Evolutionary conservation across 1,140 invertebrate genomes (phyloP).

Genomic region (Amyelois transitella): DNA sequence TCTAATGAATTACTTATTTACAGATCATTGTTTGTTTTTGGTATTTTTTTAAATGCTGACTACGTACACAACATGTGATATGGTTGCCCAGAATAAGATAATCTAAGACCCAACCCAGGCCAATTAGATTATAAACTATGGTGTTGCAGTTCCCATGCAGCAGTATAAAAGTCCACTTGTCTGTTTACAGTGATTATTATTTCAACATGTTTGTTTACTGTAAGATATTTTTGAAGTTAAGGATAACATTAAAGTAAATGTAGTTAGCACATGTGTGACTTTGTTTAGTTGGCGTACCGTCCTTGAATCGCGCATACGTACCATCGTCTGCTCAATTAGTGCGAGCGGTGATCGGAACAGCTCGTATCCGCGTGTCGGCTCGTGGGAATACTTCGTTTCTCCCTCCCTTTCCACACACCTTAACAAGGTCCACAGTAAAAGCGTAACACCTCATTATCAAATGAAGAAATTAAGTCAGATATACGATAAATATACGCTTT

Average conservation of each 20-base stretch:
- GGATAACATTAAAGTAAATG: background rate
- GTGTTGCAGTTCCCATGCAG: no score
- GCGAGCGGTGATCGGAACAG: constrained; percentile 54
- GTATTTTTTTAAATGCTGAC: no score
- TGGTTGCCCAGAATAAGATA: no score
- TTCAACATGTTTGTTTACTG: no score
- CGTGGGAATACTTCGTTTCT: constrained; percentile 52
- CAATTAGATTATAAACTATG: no score
- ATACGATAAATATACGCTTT: background rate
- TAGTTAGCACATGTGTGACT: background rate
- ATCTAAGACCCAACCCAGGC: no score
- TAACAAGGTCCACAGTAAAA: background rate
- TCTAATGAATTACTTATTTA: no score
- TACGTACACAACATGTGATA: no score
- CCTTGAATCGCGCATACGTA: constrained; percentile 28
- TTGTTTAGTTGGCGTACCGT: constrained; percentile 14
- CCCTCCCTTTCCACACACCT: constrained; percentile 29
- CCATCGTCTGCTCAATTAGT: constrained; percentile 53
- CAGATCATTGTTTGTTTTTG: no score
- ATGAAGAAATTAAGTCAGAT: background rate
- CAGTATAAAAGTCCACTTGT: no score
- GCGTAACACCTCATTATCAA: background rate
- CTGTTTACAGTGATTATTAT: no score
- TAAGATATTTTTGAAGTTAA: background rate
- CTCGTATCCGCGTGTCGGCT: constrained; percentile 36